phyloP scores from a whole-genome alignment of 2,888 invertebrate genomes.

The Erynnis tages region DNA sequence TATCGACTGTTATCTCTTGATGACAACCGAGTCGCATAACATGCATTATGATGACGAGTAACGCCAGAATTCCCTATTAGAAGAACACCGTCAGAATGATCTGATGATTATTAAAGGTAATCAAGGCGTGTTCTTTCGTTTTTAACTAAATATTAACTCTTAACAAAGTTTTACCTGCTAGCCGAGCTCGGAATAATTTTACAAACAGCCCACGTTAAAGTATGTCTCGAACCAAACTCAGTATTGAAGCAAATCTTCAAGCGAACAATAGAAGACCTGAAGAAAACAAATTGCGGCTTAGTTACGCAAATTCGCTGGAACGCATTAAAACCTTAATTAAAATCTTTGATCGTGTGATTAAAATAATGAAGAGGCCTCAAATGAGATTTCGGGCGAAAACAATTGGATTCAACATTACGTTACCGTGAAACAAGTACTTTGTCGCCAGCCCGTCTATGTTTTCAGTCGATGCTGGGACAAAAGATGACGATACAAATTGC shows the following conservation, averaged over 20 bases:
- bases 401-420: conserved; percentile 12
- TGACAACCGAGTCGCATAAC: too few species aligned
- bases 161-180: too few species aligned
- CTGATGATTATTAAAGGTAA: too few species aligned
- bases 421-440: conserved; percentile 15
- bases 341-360: conserved; percentile 7
- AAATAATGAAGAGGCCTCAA: conserved; percentile 16
- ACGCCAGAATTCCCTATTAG: too few species aligned
- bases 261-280: not conserved
- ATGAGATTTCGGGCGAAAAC: conserved; percentile 5
- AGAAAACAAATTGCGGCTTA: not conserved
- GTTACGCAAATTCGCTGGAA: not conserved
- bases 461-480: conserved; percentile 64
- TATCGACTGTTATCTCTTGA: too few species aligned
- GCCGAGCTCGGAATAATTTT: too few species aligned
- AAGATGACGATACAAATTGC: conserved; percentile 38
- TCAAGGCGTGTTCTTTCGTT: too few species aligned
- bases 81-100: too few species aligned
- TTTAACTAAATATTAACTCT: too few species aligned
- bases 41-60: too few species aligned
- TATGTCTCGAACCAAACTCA: too few species aligned
- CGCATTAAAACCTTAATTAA: not conserved
- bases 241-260: not conserved
- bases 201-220: too few species aligned
- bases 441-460: conserved; percentile 61